Evolutionary conservation across 1,140 invertebrate species (phyloP), one percentile per base, ranked within the genome.

Genomic region (Oedothorax gibbosus): DNA sequence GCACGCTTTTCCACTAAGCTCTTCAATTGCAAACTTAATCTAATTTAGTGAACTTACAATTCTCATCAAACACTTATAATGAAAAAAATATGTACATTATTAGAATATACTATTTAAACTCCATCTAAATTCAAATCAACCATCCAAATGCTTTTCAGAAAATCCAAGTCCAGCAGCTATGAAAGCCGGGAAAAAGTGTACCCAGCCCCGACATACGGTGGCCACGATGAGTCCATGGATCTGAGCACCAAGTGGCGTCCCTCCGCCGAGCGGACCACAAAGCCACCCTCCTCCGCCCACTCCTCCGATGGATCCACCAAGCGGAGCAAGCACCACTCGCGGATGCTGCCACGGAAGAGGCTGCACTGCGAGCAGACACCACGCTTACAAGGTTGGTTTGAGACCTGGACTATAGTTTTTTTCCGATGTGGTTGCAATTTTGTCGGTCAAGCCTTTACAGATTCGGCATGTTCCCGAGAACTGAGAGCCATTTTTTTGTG

Each of bases 211-310:
- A 54, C 77, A 3, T 81, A 65, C 11, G 77, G 78, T 21, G 35
- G 83, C 9, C 21, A 77, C 35, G 83, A 85, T 64, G 83, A 85
- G 71, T 69, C 83, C 15, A 85, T 85, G 57, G 83, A 85, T 62
- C 35, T 85, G 66, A 85, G 83, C 71, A 85, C 83, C 14, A 85
- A 85, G 78, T 85, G 83, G 83, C 83, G 83, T 60, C 83, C 83
- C n/a, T 21, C 65, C 54, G 50, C 64, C 60, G 75, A 77, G 60
- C 14, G 69, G 18, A 71, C n/a, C n/a, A 35, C 35, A 35, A 84
- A 84, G 76, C 14, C 72, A 49, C 69, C 21, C n/a, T 18, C 53
- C 14, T 78, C 62, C 56, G 72, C 75, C 53, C 66, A 77, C 49
- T 56, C 83, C 57, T 64, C 83, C 51, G 57, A 62, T 15, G 18